Percentiles rank a stretch among this genome's conserved stretches.
These are phyloP conservation scores for Diplazon laetatorius DNA, from an alignment of 2,888 invertebrate species.

Conservation along the genomic window DNA sequence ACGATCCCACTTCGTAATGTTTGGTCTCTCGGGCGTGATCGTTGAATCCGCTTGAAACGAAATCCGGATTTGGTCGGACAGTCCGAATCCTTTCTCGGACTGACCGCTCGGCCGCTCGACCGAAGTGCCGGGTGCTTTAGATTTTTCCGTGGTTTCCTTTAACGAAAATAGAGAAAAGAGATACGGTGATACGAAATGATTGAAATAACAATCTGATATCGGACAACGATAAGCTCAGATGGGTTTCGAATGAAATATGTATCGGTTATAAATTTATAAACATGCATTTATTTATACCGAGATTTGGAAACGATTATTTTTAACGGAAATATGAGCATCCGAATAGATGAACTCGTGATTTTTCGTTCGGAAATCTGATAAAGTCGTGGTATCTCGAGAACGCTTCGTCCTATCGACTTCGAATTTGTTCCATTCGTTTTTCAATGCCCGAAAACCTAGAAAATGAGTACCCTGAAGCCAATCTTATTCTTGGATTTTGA, in stretches of 20 bases:
- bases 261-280: not conserved
- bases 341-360: too few species aligned
- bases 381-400: too few species aligned
- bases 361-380: too few species aligned
- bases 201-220: not conserved
- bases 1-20: not conserved
- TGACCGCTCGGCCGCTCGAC: not conserved
- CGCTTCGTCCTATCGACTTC: too few species aligned
- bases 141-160: slow-evolving; percentile 15
- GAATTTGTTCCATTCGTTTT: too few species aligned
- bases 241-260: slow-evolving; percentile 1
- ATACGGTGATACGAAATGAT: not conserved
- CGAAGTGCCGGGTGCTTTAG: not conserved
- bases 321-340: too few species aligned
- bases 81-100: not conserved
- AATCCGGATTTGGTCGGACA: slow-evolving; percentile 3
- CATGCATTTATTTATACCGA: too few species aligned
- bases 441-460: too few species aligned
- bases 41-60: not conserved
- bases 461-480: too few species aligned
- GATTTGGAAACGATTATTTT: too few species aligned
- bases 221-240: not conserved
- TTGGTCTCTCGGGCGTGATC: not conserved
- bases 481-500: too few species aligned
- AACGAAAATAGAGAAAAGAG: slow-evolving; percentile 32